Evolutionary conservation across 1,140 invertebrate species (phyloP).

Genomic region (Drosophila punjabiensis): DNA sequence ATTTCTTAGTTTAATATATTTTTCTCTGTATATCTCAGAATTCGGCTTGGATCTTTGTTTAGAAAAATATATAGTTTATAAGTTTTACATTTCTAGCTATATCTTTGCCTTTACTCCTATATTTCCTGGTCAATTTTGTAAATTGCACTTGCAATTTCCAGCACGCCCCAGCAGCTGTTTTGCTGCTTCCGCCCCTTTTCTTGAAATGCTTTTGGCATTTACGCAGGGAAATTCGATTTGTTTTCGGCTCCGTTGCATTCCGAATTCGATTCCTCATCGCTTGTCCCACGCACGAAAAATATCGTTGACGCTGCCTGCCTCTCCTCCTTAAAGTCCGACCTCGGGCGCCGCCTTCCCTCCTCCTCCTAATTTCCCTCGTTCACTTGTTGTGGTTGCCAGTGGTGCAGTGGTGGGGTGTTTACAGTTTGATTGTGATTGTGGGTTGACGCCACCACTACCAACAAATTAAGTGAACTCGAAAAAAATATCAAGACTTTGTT

Average conservation of each 20-base stretch:
- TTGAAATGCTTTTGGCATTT: slow-evolving; percentile 25
- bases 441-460: slow-evolving; percentile 21
- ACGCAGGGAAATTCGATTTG: slow-evolving; percentile 10
- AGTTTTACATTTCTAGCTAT: too few species aligned
- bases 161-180: slow-evolving; percentile 34
- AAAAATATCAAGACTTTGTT: neutral
- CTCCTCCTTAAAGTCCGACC: slow-evolving; percentile 7
- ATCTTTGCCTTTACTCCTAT: neutral
- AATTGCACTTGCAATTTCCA: slow-evolving; percentile 22
- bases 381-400: slow-evolving; percentile 66
- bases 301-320: slow-evolving; percentile 20
- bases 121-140: slow-evolving; percentile 19
- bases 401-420: slow-evolving; percentile 55
- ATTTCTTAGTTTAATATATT: neutral
- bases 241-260: slow-evolving; percentile 23
- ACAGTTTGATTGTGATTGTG: slow-evolving; percentile 64
- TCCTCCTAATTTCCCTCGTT: slow-evolving; percentile 15
- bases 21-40: neutral
- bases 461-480: neutral
- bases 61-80: neutral
- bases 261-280: slow-evolving; percentile 20
- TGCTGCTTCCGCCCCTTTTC: neutral
- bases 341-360: neutral
- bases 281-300: slow-evolving; percentile 32
- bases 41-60: neutral